Evolutionary conservation across 2,888 invertebrate genomes (phyloP).

Genomic region (Iselma pallidipennis): DNA sequence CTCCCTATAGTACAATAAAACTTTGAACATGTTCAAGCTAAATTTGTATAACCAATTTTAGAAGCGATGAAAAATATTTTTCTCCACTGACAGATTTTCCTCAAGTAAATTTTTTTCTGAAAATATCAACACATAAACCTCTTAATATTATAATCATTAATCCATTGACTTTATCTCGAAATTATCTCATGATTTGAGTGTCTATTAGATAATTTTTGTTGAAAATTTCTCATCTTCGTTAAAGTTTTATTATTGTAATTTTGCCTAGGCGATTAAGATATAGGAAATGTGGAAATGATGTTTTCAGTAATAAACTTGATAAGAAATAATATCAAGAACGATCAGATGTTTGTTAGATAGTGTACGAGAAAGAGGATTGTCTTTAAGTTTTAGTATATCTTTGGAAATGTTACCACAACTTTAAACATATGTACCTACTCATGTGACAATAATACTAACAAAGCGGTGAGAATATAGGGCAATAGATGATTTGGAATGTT

Average conservation of each 20-base stretch:
- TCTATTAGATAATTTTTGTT: background rate
- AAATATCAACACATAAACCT: background rate
- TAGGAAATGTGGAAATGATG: background rate
- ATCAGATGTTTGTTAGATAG: background rate
- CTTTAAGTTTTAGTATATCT: background rate
- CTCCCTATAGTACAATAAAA: conserved; percentile 14
- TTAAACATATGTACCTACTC: conserved; percentile 1
- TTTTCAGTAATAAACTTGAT: background rate
- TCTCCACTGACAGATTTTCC: conserved; percentile 4
- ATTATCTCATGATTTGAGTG: no score
- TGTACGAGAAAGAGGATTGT: background rate
- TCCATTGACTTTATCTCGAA: no score
- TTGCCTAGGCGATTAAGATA: background rate
- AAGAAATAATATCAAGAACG: background rate
- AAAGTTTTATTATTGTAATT: background rate
- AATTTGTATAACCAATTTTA: conserved; percentile 9
- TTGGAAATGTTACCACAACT: background rate
- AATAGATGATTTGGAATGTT: conserved; percentile 24
- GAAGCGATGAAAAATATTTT: conserved; percentile 7
- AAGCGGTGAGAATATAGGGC: conserved; percentile 17
- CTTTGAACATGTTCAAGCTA: conserved; percentile 9
- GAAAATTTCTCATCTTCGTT: background rate
- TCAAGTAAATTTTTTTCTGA: background rate
- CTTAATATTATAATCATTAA: background rate
- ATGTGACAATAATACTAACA: conserved; percentile 22